Conservation (phyloP, 2,797 vertebrate genomes). For the Synaphobranchus kaupii region DNA sequence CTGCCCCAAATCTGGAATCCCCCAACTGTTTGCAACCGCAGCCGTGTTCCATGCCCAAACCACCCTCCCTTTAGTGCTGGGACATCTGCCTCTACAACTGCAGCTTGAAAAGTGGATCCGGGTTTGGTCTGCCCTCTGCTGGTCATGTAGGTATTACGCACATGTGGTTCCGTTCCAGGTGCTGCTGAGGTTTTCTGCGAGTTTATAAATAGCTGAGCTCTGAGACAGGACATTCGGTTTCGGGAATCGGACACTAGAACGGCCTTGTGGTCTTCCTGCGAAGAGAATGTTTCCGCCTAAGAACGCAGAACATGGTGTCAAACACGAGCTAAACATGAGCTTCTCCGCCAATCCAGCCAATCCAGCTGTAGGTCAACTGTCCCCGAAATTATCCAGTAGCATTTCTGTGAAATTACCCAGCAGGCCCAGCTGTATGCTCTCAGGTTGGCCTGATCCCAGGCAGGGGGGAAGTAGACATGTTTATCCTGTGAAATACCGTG, state of each 20-base stretch:
- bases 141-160: not conserved
- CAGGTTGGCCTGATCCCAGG: not conserved
- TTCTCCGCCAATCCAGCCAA: not conserved
- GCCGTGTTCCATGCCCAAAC: no score
- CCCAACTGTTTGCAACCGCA: no score
- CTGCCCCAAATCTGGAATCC: no score
- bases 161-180: not conserved
- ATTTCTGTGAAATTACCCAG: not conserved
- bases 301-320: not conserved
- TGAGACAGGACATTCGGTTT: not conserved
- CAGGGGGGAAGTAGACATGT: not conserved
- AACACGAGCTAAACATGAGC: not conserved
- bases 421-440: not conserved
- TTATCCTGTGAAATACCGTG: not conserved
- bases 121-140: not conserved
- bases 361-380: not conserved
- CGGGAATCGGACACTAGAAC: not conserved
- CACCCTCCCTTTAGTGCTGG: no score
- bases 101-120: not conserved
- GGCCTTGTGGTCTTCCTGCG: not conserved
- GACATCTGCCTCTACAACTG: not conserved
- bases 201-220: not conserved
- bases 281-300: not conserved
- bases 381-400: not conserved
- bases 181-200: not conserved